Conservation (phyloP, 2,113 vertebrate species). For the Spea multiplicata region DNA sequence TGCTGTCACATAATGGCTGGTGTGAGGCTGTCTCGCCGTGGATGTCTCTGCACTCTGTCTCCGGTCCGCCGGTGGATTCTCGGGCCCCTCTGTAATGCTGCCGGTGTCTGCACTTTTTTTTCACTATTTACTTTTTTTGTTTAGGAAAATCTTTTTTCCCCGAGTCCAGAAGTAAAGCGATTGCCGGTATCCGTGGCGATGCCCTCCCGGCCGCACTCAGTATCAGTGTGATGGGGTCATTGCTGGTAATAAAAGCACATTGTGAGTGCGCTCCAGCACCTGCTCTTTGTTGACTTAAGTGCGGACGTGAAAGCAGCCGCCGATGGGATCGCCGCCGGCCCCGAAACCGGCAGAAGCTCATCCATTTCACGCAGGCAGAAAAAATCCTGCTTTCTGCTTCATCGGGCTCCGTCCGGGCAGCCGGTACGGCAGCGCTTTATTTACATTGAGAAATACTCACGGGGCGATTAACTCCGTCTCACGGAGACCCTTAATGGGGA, state of each 20-base stretch:
- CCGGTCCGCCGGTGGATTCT: too few relatives aligned
- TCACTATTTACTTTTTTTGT: neutral
- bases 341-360: conserved; percentile 53
- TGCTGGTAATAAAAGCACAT: conserved; percentile 30
- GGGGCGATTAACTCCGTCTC: conserved; percentile 4
- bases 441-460: neutral
- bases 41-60: too few relatives aligned
- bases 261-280: conserved; percentile 50
- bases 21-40: too few relatives aligned
- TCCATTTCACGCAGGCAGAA: conserved; percentile 37
- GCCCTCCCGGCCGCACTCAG: neutral
- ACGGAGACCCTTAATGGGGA: too few relatives aligned
- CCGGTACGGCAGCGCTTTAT: neutral
- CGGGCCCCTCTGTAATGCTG: too few relatives aligned
- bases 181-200: neutral
- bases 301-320: conserved; percentile 51
- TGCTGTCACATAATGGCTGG: too few relatives aligned
- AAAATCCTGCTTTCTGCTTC: conserved; percentile 46
- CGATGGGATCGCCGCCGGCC: conserved; percentile 54
- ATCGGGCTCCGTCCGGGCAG: conserved; percentile 8
- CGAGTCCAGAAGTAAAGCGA: neutral
- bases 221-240: conserved; percentile 18
- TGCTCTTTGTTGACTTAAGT: conserved; percentile 62
- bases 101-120: neutral
- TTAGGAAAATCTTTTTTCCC: too few relatives aligned